Evolutionary conservation across 2,797 vertebrate species (phyloP), one percentile per base, ranked within the genome.

Genomic region (Sebastolobus alascanus): DNA sequence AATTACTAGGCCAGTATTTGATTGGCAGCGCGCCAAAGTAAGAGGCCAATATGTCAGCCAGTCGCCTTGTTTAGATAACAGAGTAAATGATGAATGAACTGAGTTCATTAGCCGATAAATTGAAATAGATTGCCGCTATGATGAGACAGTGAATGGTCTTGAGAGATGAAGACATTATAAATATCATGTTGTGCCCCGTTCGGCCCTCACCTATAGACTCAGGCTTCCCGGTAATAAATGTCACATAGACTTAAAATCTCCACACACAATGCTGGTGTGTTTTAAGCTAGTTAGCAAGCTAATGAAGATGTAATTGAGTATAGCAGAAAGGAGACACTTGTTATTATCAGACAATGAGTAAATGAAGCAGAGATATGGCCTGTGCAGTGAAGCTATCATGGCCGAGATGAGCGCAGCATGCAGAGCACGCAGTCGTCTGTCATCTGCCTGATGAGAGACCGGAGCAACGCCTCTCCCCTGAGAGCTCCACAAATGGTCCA

Each of bases 221-320:
- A 4, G 56, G 64, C 81, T 56, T 85, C 82, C 20, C 61, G 52
- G 80, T 86, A 87, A 93, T 93, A 88, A 93, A 92, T 87, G 93
- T 92, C 92, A 90, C 85, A 90, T 13, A 50, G 60, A 85, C 86
- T 92, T 90, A 89, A 86, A 90, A 84, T 86, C 73, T 84, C 79
- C 12, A 16, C 75, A 70, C 81, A 86, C 80, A 86, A 85, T 76
- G 75, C 76, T 33, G 89, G 84, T 81, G 92, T 89, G 84, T 92
- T 93, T 92, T 89, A 87, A 89, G 80, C 80, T 82, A 79, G 88
- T 93, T 92, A 89, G 85, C 37, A 60, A 68, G 60, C 86, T 94
- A 94, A 95, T 95, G 88, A 92, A 93, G 90, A 91, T 68, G 80
- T 94, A 94, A 93, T 94, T 94, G 93, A 90, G 90, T 93, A 89